Conservation (phyloP, 2,888 invertebrate species). For the Ecliptopera silaceata region DNA sequence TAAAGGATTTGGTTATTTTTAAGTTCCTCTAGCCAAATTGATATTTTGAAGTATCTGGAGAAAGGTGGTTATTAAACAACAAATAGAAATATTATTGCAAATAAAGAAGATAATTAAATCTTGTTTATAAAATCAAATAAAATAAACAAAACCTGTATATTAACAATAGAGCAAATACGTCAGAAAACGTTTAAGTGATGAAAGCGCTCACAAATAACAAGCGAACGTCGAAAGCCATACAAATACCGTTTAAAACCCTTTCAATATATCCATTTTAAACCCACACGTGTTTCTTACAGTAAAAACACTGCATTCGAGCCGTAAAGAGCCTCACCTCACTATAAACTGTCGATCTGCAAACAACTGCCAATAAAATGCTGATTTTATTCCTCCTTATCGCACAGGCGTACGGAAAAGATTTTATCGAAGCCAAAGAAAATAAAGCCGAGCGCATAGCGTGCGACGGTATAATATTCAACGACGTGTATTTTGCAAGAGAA, state of each 20-base stretch:
- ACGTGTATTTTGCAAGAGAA: constrained; percentile 61
- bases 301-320: constrained; percentile 15
- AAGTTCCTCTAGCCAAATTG: too few species aligned
- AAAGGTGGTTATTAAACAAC: too few species aligned
- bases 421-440: constrained; percentile 12
- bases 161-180: too few species aligned
- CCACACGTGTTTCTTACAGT: constrained; percentile 9
- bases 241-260: not conserved
- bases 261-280: not conserved
- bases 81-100: too few species aligned
- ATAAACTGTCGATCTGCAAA: constrained; percentile 30
- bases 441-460: constrained; percentile 44
- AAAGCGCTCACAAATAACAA: not conserved
- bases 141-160: too few species aligned
- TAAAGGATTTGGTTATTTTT: too few species aligned
- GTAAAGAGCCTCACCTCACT: constrained; percentile 21
- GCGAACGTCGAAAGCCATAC: not conserved
- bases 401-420: constrained; percentile 12
- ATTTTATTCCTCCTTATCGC: constrained; percentile 32
- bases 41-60: too few species aligned
- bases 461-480: constrained; percentile 62
- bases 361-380: constrained; percentile 35
- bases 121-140: too few species aligned
- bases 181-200: too few species aligned
- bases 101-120: too few species aligned